Evolutionary conservation across 2,113 vertebrate genomes (phyloP), one percentile per base, ranked within the genome.

Genomic region (Cisticola juncidis): DNA sequence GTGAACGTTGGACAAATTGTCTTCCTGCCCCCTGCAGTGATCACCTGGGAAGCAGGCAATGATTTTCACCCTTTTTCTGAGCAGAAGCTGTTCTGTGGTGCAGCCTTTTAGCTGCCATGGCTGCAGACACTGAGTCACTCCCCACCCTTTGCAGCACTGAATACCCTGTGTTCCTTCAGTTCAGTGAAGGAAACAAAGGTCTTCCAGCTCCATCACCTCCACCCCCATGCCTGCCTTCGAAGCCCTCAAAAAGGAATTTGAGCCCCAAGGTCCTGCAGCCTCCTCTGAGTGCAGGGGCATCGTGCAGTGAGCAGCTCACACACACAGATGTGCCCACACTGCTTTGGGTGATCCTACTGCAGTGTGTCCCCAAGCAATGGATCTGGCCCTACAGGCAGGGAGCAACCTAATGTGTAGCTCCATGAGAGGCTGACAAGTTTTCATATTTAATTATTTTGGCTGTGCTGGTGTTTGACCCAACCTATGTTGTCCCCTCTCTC

Each of bases 321-420:
- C 17, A 33, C 14, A 12, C 0, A 0, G 12, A 47, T 31, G 11
- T 14, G 5, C 10, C 38, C 35, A 15, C 4, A 1, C 6, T 6
- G 5, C 11, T 31, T 31, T 14, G 48, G 45, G 23, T 50, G 56
- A 70, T 47, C 61, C 62, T 26, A 5, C 11, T 60, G 36, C 70
- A 28, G 26, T 2, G 1, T 16, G 26, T 51, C 77, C 56, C 61
- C 48, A 35, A 79, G 61, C n/a, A 66, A 35, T 1, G 3, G 53
- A 66, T 20, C 36, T 7, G 12, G 11, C 51, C 80, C 33, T 38
- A 9, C 16, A 80, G 48, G 10, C 14, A 2, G 12, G 29, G 65
- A 85, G 13, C 1, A 4, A 47, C 35, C 22, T 20, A 29, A 77
- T 1, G 0, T 7, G 14, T 2, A 73, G 58, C 64, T 83, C 28